These are phyloP conservation scores for Dolichallabes microphthalmus DNA, from an alignment of 2,113 vertebrate species.

Conservation along the genomic window DNA sequence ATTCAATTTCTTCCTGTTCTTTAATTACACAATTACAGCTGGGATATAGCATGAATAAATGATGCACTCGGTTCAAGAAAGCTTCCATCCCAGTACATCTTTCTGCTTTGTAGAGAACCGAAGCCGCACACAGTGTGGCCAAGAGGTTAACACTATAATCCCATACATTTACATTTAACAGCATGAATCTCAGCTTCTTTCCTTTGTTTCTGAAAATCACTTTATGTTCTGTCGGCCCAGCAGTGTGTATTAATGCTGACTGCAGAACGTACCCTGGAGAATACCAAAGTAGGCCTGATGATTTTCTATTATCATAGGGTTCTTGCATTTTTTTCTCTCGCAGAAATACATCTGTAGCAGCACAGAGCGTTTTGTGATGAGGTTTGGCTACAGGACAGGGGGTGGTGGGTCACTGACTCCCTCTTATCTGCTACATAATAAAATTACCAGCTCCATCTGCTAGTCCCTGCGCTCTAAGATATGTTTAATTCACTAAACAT, in stretches of 20 bases:
- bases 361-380: slow-evolving; percentile 49
- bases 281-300: slow-evolving; percentile 64
- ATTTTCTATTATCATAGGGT: slow-evolving; percentile 72
- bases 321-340: slow-evolving; percentile 58
- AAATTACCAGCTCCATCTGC: slow-evolving; percentile 59
- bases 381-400: slow-evolving; percentile 28
- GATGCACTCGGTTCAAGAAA: slow-evolving; percentile 60
- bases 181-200: slow-evolving; percentile 61
- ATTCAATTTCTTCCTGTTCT: slow-evolving; percentile 68
- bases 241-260: slow-evolving; percentile 62
- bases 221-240: slow-evolving; percentile 46
- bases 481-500: slow-evolving; percentile 78
- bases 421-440: slow-evolving; percentile 74
- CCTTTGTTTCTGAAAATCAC: slow-evolving; percentile 71
- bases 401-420: slow-evolving; percentile 38
- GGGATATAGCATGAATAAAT: slow-evolving; percentile 71
- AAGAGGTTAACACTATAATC: slow-evolving; percentile 75
- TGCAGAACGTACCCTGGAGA: slow-evolving; percentile 67
- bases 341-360: slow-evolving; percentile 70
- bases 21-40: slow-evolving; percentile 74
- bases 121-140: slow-evolving; percentile 26
- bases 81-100: slow-evolving; percentile 48
- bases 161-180: slow-evolving; percentile 70
- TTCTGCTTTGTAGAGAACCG: slow-evolving; percentile 50
- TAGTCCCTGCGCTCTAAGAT: slow-evolving; percentile 57